Conservation (phyloP, 2,797 vertebrate species). For the Hippocampus kuda region DNA sequence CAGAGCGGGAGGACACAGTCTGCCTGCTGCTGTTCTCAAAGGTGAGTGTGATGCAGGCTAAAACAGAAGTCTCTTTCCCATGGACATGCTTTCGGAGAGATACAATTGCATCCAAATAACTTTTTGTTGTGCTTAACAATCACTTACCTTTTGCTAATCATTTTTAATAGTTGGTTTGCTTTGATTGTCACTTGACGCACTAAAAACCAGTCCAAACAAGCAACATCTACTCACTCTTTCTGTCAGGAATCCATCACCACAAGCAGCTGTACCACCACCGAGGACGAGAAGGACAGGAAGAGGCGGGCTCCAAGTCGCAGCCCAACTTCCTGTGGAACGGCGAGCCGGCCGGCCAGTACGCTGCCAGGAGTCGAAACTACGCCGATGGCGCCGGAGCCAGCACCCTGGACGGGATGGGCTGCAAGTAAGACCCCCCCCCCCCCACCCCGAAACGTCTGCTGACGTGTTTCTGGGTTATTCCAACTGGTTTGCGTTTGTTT, state of each 20-base stretch:
- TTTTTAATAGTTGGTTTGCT: not conserved
- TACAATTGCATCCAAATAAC: not conserved
- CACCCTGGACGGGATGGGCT: slow-evolving; percentile 71
- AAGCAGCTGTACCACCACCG: slow-evolving; percentile 83
- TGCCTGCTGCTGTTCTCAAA: slow-evolving; percentile 58
- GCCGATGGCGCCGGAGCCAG: slow-evolving; percentile 68
- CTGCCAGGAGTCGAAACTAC: slow-evolving; percentile 76
- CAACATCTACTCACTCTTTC: too few species aligned
- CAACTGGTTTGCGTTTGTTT: slow-evolving; percentile 2
- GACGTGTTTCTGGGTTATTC: not conserved
- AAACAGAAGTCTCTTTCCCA: not conserved
- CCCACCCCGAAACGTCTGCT: not conserved
- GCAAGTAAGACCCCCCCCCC: slow-evolving; percentile 64
- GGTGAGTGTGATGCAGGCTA: slow-evolving; percentile 47
- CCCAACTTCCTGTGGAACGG: slow-evolving; percentile 69
- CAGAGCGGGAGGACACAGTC: slow-evolving; percentile 55
- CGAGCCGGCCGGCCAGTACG: slow-evolving; percentile 70
- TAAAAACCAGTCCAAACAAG: too few species aligned
- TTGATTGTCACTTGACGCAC: not conserved
- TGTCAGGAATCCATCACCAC: slow-evolving; percentile 68
- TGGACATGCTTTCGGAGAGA: not conserved
- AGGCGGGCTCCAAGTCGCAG: slow-evolving; percentile 54
- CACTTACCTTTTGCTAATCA: not conserved
- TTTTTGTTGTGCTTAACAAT: not conserved
- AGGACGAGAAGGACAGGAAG: slow-evolving; percentile 73